These are phyloP conservation scores for Nothura maculosa DNA, from an alignment of 2,797 vertebrate genomes.

Conservation along the genomic window DNA sequence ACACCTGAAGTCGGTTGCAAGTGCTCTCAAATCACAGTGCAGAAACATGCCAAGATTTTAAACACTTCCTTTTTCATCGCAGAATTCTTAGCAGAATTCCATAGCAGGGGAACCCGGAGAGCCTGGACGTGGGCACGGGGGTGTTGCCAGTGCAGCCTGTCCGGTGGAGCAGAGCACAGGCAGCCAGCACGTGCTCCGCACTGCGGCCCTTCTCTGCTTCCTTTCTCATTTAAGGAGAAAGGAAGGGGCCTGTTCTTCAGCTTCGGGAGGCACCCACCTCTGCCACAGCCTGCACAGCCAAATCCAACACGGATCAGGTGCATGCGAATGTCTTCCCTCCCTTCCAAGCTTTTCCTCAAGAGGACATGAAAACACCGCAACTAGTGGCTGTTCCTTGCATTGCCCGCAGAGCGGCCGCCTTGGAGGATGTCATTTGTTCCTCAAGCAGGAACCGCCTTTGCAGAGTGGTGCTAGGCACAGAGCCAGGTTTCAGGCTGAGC, in stretches of 20 bases:
- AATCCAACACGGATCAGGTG: rapidly evolving
- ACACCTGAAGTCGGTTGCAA: background rate
- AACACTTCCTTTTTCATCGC: background rate
- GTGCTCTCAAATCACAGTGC: background rate
- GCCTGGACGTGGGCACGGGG: too few species aligned
- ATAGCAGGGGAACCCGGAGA: too few species aligned
- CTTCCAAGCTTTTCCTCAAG: background rate
- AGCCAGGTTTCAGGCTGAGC: background rate
- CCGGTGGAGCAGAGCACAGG: too few species aligned
- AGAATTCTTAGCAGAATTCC: too few species aligned
- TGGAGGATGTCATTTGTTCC: background rate
- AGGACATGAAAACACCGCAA: background rate
- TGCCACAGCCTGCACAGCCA: background rate
- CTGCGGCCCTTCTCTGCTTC: background rate
- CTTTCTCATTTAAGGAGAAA: background rate
- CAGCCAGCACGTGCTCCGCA: background rate
- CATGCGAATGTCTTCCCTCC: too few species aligned
- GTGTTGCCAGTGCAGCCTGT: too few species aligned
- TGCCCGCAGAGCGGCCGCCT: background rate
- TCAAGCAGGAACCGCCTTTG: background rate
- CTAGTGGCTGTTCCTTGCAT: background rate
- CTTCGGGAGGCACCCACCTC: too few species aligned
- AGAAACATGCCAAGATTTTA: background rate
- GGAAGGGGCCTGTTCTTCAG: background rate
- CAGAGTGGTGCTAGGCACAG: background rate